phyloP scores from a whole-genome alignment of 2,797 vertebrate species.

The Enteromius mattozi region DNA sequence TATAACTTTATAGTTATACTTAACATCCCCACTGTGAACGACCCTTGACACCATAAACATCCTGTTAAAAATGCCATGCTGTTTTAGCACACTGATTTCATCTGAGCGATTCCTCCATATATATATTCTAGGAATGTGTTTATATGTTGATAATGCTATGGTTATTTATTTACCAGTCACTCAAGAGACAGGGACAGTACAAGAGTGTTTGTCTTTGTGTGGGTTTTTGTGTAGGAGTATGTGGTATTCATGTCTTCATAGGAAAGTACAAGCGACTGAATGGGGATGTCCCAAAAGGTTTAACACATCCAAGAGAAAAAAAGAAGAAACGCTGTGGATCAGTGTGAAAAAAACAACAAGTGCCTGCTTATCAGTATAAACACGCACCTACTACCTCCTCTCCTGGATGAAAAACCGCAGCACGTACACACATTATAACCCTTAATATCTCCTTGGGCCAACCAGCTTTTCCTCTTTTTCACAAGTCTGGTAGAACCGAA shows the following conservation, averaged over 20 bases:
- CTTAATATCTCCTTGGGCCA: not conserved
- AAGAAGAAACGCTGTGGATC: constrained; percentile 58
- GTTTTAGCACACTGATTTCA: not conserved
- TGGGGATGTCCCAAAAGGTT: constrained; percentile 69
- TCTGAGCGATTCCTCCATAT: not conserved
- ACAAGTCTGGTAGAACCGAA: not conserved
- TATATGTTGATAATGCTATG: no score
- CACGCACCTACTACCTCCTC: not conserved
- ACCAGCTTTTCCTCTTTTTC: not conserved
- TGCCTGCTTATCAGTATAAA: not conserved
- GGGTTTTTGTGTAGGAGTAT: constrained; percentile 38
- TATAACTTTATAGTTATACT: not conserved
- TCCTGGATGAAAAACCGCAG: constrained; percentile 4
- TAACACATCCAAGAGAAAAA: constrained; percentile 50
- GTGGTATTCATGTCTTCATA: constrained; percentile 58
- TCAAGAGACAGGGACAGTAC: constrained; percentile 36
- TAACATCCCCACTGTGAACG: not conserved
- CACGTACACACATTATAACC: not conserved
- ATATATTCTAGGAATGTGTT: not conserved
- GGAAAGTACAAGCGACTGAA: constrained; percentile 59
- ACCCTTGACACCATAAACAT: not conserved
- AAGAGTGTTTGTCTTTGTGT: constrained; percentile 40
- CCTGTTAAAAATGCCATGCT: not conserved
- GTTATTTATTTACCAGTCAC: not conserved
- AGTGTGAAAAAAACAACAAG: constrained; percentile 2